Conservation (phyloP, 2,888 invertebrate species). For the Morinoia aosen region DNA sequence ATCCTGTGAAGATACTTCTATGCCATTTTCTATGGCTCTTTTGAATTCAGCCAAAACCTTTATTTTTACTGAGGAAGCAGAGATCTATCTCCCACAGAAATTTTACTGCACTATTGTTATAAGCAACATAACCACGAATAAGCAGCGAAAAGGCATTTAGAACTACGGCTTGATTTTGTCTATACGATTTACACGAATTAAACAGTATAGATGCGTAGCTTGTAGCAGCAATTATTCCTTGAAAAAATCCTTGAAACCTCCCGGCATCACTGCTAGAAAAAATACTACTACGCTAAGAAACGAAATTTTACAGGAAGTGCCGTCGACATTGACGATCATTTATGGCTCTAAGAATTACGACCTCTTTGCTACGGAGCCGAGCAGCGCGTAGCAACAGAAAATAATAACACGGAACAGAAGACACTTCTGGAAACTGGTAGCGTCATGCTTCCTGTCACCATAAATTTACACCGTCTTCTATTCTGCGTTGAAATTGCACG, state of each 20-base stretch:
- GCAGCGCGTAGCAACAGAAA: neutral
- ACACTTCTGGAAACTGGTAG: neutral
- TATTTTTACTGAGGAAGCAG: neutral
- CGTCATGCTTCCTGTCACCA: neutral
- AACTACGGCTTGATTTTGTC: neutral
- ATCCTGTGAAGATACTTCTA: neutral
- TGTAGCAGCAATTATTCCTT: neutral
- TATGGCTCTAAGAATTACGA: neutral
- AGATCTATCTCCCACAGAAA: neutral
- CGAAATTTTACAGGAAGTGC: too few species aligned
- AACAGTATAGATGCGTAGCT: neutral
- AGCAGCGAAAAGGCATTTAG: neutral
- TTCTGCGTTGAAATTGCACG: neutral
- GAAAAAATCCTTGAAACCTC: neutral
- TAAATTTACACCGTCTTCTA: neutral
- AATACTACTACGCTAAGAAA: neutral
- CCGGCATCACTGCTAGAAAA: neutral
- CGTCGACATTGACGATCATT: neutral
- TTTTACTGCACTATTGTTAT: neutral
- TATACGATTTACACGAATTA: neutral
- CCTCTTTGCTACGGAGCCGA: neutral
- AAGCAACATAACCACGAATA: neutral
- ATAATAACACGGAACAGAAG: neutral
- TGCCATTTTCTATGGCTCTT: neutral
- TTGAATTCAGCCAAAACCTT: neutral